A percentile compares a stretch with the other conserved stretches of the same genome.
Conservation (phyloP, 2,797 vertebrate species). For the Luscinia luscinia region DNA sequence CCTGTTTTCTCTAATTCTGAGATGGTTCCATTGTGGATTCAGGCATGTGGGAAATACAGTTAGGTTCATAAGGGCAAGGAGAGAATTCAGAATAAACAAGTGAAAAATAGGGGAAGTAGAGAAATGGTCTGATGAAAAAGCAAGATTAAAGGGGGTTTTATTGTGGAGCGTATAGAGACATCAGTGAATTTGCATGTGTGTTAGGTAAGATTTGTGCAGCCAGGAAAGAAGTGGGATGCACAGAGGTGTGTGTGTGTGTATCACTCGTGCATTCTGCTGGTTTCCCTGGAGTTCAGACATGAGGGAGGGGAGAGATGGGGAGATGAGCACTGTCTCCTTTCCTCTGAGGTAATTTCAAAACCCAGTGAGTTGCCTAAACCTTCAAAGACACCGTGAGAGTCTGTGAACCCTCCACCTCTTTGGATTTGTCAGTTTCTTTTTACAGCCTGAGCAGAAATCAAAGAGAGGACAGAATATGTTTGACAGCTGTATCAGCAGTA, state of each 20-base stretch:
- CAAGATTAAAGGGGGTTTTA: neutral
- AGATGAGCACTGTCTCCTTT: neutral
- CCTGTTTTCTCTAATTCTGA: conserved; percentile 16
- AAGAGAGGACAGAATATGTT: conserved; percentile 14
- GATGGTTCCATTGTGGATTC: fast-evolving
- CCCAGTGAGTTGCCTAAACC: neutral
- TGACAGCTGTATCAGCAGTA: conserved; percentile 53
- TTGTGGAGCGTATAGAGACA: neutral
- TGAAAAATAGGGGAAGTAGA: neutral
- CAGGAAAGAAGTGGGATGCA: neutral
- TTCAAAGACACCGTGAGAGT: neutral
- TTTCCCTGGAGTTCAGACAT: neutral
- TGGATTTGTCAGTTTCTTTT: conserved; percentile 51
- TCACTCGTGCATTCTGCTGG: neutral
- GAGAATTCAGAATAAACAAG: neutral
- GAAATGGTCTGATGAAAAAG: neutral
- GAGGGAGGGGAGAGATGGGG: neutral
- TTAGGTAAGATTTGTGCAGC: neutral
- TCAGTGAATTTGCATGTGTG: neutral
- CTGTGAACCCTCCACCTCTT: conserved; percentile 19
- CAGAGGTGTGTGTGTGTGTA: neutral
- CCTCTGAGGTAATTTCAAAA: conserved; percentile 17
- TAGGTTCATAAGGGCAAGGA: neutral
- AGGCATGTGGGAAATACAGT: neutral
- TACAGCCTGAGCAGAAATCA: conserved; percentile 45